phyloP scores from a whole-genome alignment of 2,888 invertebrate genomes.

The Orgyia antiqua region DNA sequence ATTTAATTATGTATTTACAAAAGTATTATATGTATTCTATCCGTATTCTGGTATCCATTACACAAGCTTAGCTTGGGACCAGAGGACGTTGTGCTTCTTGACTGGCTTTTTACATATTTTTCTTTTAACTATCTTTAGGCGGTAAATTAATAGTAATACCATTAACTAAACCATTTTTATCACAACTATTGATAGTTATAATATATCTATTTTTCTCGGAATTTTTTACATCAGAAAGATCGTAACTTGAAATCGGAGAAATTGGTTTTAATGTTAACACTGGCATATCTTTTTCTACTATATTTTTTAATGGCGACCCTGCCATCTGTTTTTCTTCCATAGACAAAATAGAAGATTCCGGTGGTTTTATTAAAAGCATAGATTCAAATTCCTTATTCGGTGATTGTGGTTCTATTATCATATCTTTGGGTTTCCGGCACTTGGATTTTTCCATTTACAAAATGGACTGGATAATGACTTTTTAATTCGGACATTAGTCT shows the following conservation, averaged over 20 bases:
- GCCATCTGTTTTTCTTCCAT: conserved; percentile 3
- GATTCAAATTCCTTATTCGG: conserved; percentile 4
- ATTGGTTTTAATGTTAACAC: conserved; percentile 7
- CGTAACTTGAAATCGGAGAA: neutral
- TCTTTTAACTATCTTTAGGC: conserved; percentile 32
- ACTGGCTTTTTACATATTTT: too few relatives aligned
- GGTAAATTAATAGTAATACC: conserved; percentile 56
- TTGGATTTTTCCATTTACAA: conserved; percentile 32
- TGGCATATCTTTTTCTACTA: conserved; percentile 5
- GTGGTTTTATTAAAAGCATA: conserved; percentile 8
- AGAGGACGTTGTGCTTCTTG: too few relatives aligned
- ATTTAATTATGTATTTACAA: too few relatives aligned
- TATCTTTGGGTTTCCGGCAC: conserved; percentile 3
- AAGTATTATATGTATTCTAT: too few relatives aligned
- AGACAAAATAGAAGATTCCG: too few relatives aligned
- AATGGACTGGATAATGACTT: conserved; percentile 64
- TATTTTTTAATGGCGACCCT: neutral
- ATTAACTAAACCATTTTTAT: conserved; percentile 46
- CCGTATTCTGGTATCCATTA: too few relatives aligned
- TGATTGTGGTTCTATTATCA: conserved; percentile 1
- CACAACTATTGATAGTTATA: conserved; percentile 47
- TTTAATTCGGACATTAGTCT: conserved; percentile 60
- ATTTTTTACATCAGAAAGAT: neutral
- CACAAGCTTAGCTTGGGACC: too few relatives aligned
- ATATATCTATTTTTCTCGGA: conserved; percentile 36